Conservation (phyloP, 2,113 vertebrate species). For the Mesitornis unicolor region DNA sequence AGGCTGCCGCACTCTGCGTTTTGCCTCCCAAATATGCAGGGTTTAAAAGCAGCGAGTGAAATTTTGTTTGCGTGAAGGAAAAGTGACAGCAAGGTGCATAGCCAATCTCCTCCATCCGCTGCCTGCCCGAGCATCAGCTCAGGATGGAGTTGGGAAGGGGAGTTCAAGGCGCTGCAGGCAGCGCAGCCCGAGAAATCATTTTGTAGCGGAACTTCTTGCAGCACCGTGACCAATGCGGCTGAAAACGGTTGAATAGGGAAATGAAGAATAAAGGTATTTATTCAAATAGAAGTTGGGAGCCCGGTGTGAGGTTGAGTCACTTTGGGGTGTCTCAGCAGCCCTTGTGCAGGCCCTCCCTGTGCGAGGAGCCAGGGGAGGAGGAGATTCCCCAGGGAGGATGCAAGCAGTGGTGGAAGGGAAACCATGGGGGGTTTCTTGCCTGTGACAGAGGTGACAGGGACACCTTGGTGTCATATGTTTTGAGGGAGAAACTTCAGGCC, state of each 20-base stretch:
- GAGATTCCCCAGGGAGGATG: neutral
- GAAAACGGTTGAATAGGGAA: neutral
- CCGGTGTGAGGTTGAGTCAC: neutral
- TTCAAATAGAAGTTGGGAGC: neutral
- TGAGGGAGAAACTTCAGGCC: neutral
- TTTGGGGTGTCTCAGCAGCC: neutral
- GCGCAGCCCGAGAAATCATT: neutral
- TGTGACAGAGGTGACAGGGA: neutral
- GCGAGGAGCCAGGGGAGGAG: neutral
- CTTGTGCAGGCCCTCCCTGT: neutral
- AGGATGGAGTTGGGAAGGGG: neutral
- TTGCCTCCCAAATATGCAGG: neutral
- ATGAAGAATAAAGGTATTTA: neutral
- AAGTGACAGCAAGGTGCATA: neutral
- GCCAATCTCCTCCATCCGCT: neutral
- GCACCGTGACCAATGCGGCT: neutral
- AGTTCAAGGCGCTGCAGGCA: neutral
- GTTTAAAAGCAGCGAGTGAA: neutral
- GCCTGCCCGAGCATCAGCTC: neutral
- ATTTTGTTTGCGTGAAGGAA: neutral
- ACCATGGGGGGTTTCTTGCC: neutral
- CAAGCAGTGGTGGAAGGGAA: neutral
- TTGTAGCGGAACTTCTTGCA: neutral
- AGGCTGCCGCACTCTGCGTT: neutral
- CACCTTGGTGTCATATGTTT: accelerated